A percentile compares a stretch with the other conserved stretches of the same genome.
These are phyloP conservation scores for Struthidea cinerea DNA, from an alignment of 2,113 vertebrate genomes.

Conservation along the genomic window DNA sequence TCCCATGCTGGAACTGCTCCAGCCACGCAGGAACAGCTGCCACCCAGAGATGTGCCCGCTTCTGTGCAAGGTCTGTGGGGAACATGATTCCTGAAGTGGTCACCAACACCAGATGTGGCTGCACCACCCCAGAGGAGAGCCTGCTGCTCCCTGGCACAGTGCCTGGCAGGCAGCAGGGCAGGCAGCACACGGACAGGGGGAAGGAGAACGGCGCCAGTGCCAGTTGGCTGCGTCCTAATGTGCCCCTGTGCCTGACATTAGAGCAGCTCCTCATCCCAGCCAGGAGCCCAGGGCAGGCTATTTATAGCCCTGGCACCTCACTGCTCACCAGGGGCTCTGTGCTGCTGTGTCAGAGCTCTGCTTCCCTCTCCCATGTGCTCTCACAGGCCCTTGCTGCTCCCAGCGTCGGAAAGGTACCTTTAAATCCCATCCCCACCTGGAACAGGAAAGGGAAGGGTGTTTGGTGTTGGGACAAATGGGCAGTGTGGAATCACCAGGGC, in stretches of 20 bases:
- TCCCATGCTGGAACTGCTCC: neutral
- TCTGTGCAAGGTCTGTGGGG: too few species aligned
- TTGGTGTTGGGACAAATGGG: neutral
- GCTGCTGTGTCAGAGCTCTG: neutral
- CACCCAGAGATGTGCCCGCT: rapidly evolving
- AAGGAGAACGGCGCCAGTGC: neutral
- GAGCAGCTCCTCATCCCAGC: neutral
- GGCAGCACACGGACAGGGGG: neutral
- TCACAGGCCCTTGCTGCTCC: neutral
- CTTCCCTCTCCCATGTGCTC: neutral
- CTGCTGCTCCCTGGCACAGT: rapidly evolving
- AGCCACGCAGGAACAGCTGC: neutral
- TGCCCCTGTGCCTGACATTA: neutral
- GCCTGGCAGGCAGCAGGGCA: neutral
- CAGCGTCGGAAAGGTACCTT: neutral
- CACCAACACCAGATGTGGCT: rapidly evolving
- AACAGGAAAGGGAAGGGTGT: neutral
- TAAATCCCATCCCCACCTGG: neutral
- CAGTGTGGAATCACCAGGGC: neutral
- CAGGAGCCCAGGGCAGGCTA: neutral
- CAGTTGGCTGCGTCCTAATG: neutral
- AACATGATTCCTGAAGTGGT: neutral
- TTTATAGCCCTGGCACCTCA: slow-evolving; percentile 29
- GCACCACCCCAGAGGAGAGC: neutral
- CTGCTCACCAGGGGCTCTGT: neutral